These are phyloP conservation scores for Macropodus opercularis DNA, from an alignment of 2,797 vertebrate genomes.

Conservation along the genomic window DNA sequence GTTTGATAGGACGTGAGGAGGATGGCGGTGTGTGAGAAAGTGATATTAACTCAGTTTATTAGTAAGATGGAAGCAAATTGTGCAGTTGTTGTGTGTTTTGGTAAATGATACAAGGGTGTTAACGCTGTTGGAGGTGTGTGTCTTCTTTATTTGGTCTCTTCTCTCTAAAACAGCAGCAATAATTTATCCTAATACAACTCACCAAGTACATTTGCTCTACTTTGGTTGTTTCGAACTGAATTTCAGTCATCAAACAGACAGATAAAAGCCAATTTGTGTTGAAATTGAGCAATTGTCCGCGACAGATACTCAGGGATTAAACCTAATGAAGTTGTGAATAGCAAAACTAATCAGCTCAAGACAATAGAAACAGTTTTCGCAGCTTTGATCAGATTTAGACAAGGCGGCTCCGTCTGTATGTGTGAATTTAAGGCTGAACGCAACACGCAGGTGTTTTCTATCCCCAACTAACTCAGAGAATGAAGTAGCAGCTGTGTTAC, in stretches of 20 bases:
- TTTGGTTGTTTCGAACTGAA: neutral
- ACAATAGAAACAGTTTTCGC: neutral
- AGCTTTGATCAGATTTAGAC: too few relatives aligned
- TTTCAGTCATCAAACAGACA: neutral
- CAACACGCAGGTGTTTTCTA: too few relatives aligned
- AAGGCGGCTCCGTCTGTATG: too few relatives aligned
- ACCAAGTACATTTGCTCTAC: neutral
- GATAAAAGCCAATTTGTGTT: neutral
- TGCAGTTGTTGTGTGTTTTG: constrained; percentile 21
- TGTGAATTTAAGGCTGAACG: too few relatives aligned
- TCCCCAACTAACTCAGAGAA: too few relatives aligned
- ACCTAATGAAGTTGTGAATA: neutral
- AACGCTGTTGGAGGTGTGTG: neutral
- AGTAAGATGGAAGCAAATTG: constrained; percentile 36
- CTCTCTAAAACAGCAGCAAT: constrained; percentile 1
- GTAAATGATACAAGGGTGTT: neutral
- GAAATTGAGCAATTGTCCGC: constrained; percentile 7
- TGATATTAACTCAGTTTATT: constrained; percentile 40
- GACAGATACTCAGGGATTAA: neutral
- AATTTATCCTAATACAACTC: constrained; percentile 13
- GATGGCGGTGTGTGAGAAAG: constrained; percentile 27
- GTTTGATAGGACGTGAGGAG: constrained; percentile 36
- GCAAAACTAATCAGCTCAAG: constrained; percentile 15
- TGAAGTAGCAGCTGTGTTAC: too few relatives aligned
- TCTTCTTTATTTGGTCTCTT: neutral